Conservation (phyloP, 2,888 invertebrate species). For the Hypselothyrea guttata region DNA sequence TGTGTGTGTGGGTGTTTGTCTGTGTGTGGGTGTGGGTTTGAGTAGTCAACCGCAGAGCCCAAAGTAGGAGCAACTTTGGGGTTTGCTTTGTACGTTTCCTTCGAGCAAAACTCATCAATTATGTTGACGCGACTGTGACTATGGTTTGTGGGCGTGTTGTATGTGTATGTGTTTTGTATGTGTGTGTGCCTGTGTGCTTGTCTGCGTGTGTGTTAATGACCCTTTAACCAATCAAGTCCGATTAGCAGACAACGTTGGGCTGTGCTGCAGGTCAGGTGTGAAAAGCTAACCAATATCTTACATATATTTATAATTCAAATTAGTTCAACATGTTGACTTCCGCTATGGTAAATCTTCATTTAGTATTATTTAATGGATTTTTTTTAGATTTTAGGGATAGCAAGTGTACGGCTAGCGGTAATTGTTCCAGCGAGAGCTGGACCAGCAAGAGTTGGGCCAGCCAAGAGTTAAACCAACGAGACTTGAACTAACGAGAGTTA, state of each 20-base stretch:
- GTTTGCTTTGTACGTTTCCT: conserved; percentile 42
- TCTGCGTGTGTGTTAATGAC: conserved; percentile 45
- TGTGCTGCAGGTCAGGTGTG: conserved; percentile 18
- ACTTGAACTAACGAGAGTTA: too few species aligned
- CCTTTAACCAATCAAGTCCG: conserved; percentile 33
- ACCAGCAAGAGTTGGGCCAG: too few species aligned
- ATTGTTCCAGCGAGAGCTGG: too few species aligned
- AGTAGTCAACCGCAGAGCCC: conserved; percentile 51
- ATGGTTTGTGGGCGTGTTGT: conserved; percentile 9
- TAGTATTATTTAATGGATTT: too few species aligned
- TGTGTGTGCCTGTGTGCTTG: background rate
- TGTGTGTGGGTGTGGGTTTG: too few species aligned
- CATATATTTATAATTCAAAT: background rate
- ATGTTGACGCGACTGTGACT: conserved; percentile 65
- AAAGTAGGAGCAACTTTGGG: conserved; percentile 45
- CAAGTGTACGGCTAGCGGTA: too few species aligned
- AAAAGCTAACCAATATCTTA: background rate
- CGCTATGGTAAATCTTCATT: too few species aligned
- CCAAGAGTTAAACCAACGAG: too few species aligned
- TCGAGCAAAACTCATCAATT: conserved; percentile 68
- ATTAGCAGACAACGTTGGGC: background rate
- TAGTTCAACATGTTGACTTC: too few species aligned
- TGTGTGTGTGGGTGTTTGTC: conserved; percentile 13
- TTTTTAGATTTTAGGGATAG: too few species aligned
- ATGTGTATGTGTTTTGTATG: background rate